These are phyloP conservation scores for Vicugna pacos DNA, from an alignment of 2,113 vertebrate species.

Conservation along the genomic window DNA sequence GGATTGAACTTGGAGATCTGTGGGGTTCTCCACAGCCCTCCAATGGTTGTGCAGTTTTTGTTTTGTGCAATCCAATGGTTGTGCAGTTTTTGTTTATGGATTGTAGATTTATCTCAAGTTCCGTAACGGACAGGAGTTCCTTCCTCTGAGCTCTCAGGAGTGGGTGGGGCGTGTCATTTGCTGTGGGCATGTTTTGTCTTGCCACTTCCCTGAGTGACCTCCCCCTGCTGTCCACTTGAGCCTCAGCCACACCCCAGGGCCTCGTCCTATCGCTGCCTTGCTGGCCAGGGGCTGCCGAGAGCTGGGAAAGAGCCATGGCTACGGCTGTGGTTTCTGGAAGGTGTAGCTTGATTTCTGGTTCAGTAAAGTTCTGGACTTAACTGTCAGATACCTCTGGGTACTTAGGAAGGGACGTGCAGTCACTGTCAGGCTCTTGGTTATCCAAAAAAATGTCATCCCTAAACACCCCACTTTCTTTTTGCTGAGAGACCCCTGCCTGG, in stretches of 20 bases:
- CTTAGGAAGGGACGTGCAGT: background rate
- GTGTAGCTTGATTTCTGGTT: background rate
- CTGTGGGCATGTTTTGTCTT: background rate
- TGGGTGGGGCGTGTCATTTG: background rate
- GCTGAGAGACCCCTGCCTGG: background rate
- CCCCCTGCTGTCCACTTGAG: background rate
- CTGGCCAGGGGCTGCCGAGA: background rate
- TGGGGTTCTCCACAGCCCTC: background rate
- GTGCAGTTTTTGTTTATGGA: background rate
- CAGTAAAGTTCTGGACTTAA: background rate
- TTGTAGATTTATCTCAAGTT: background rate
- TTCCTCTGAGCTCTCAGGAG: background rate
- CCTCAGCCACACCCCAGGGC: background rate
- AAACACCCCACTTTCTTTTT: background rate
- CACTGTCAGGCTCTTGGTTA: background rate
- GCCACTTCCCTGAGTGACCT: background rate
- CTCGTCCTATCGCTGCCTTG: background rate
- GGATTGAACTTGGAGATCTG: background rate
- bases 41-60: background rate
- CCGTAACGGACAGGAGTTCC: background rate
- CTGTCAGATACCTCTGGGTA: background rate
- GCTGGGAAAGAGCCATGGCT: background rate
- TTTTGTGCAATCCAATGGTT: background rate
- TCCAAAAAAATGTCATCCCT: background rate
- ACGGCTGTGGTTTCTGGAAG: background rate